These are phyloP conservation scores for Climacteris rufus DNA, from an alignment of 2,113 vertebrate genomes.

Conservation along the genomic window DNA sequence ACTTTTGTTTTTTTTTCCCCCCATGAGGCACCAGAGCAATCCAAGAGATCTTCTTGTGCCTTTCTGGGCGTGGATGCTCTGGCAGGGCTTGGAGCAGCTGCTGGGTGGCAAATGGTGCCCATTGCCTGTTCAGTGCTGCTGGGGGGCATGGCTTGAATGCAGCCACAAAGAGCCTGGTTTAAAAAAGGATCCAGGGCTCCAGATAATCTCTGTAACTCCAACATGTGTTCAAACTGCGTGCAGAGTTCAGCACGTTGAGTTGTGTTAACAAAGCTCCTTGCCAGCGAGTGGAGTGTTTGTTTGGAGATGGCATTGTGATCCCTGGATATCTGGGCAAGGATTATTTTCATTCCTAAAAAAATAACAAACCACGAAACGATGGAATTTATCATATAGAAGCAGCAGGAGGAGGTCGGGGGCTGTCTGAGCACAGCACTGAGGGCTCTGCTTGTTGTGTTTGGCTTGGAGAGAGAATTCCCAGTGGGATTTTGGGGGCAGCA, in stretches of 20 bases:
- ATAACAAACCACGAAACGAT: neutral
- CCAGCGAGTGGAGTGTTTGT: neutral
- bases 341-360: neutral
- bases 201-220: neutral
- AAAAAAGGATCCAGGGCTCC: neutral
- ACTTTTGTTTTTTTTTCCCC: fast-evolving
- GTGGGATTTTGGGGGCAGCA: neutral
- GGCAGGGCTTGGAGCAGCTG: neutral
- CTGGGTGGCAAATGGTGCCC: neutral
- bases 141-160: neutral
- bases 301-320: neutral
- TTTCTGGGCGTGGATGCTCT: neutral
- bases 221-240: neutral
- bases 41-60: neutral
- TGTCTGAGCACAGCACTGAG: neutral
- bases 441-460: constrained; percentile 5
- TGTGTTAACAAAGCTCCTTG: neutral
- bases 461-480: neutral
- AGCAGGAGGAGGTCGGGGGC: neutral
- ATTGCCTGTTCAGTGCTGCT: neutral
- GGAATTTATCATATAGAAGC: neutral
- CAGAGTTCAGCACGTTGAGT: neutral
- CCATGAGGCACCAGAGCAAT: neutral
- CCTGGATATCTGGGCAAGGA: neutral
- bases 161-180: neutral